Evolutionary conservation across 1,140 invertebrate species (phyloP).

Genomic region (Lordiphosa clarofinis): DNA sequence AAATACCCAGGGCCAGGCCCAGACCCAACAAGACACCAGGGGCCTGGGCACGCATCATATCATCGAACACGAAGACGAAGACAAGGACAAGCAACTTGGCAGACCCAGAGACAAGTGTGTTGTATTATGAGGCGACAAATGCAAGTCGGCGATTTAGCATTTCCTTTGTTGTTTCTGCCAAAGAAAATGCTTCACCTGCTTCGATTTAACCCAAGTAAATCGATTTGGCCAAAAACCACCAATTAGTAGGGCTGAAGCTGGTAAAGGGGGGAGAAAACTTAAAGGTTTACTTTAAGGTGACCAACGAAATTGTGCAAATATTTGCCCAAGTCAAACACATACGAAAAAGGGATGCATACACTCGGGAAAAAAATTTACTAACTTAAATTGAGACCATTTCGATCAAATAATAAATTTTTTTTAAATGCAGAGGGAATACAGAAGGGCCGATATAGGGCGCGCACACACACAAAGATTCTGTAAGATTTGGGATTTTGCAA

Average conservation of each 20-base stretch:
- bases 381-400: no score
- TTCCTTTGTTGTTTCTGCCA: constrained; percentile 45
- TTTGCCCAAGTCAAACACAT: constrained; percentile 45
- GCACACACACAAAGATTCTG: no score
- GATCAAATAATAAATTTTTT: no score
- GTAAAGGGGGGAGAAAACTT: not conserved
- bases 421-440: no score
- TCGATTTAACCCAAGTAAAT: constrained; percentile 7
- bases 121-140: constrained; percentile 57
- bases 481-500: no score
- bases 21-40: constrained; percentile 34
- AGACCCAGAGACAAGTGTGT: constrained; percentile 55
- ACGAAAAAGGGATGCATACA: constrained; percentile 27
- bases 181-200: constrained; percentile 20
- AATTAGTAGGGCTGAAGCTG: not conserved
- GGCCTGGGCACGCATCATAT: constrained; percentile 59
- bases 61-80: constrained; percentile 46
- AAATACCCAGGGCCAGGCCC: constrained; percentile 41
- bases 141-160: constrained; percentile 64
- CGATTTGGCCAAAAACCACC: no score
- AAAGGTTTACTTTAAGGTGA: not conserved
- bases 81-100: constrained; percentile 51
- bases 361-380: no score
- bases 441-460: no score
- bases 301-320: constrained; percentile 24